Evolutionary conservation across 2,888 invertebrate species (phyloP), one percentile per base, ranked within the genome.

Genomic region (Carterocephalus palaemon): DNA sequence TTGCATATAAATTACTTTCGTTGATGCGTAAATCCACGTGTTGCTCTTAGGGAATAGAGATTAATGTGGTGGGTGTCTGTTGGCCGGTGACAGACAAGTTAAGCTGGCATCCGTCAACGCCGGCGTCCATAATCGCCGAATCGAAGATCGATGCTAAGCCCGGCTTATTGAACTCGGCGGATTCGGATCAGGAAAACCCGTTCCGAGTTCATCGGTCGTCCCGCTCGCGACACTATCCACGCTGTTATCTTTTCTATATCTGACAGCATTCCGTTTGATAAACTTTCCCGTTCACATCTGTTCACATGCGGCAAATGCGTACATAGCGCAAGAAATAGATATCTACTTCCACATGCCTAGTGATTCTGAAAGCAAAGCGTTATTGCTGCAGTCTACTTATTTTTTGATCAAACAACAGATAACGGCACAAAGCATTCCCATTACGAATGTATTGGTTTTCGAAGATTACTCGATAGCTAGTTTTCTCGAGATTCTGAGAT

Each of bases 31-130:
- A 80, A 81, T 79, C 82, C 83, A 84, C 82, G 82, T 84, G 85
- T 84, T 83, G 82, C 80, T 80, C 69, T 62, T 65, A 67, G 74
- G 75, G 80, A 73, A 79, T 75, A 77, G 75, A 83, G 85, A 85
- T 85, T 86, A 86, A 79, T 76, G 71, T 73, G 73, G 79, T 76
- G 73, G 81, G 80, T 81, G 79, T 75, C 67, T 66, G 67, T 62
- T 61, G 70, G 64, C 64, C 67, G 70, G 75, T 80, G 84, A 83
- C 81, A 76, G 83, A 82, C 84, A 81, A 76, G 70, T 72, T 84
- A 84, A 86, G 82, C 82, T 70, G 85, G 81, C 85, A 81, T 86
- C 85, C 86, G 85, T 86, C 86, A 86, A 77, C 86, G 84, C 78
- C 74, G 71, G 64, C 58, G 56, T 62, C 64, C 72, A 72, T 83